phyloP scores from a whole-genome alignment of 2,113 vertebrate genomes.

The zebrafish (Danio rerio) region GRCz12tu NC_133189.1:54136001-54136500 shows the following conservation, averaged over 20 bases:
- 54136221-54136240: neutral
- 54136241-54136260: neutral
- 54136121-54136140: too few relatives aligned
- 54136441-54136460: slow-evolving; percentile 1
- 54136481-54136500: neutral
- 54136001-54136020: too few relatives aligned
- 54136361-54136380: neutral
- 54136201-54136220: neutral
- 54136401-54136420: neutral
- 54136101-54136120: too few relatives aligned
- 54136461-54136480: neutral
- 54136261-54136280: neutral
- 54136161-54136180: too few relatives aligned
- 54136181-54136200: neutral
- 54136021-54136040: too few relatives aligned
- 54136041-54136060: too few relatives aligned
- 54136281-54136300: neutral
- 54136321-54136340: neutral
- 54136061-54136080: too few relatives aligned
- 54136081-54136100: too few relatives aligned
- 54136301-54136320: neutral
- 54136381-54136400: neutral
- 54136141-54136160: too few relatives aligned
- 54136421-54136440: neutral
- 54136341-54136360: neutral